Base-by-base conservation (phyloP, 2,888 invertebrate species). In the Torymus aiolomorphi region DNA sequence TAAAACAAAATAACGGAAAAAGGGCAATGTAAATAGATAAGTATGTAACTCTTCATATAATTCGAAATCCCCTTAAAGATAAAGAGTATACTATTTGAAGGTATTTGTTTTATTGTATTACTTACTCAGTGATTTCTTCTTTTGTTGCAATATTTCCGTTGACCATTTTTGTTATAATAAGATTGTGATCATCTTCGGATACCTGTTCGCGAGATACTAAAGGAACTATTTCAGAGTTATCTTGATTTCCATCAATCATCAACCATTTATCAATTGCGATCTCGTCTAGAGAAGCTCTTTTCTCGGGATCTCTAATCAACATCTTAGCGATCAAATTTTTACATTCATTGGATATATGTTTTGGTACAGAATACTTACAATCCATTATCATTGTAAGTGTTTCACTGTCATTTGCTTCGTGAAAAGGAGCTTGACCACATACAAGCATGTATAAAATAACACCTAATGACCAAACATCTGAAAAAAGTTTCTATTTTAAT, bases 301-400 rank as follows among this genome's bases (percentile, higher is more conserved):
- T 95, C 85, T 96, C 96, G 0, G 99, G 99, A 90, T 98, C 97
- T 82, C 98, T 93, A 42, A 98, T 96, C 85, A 99, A 92, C 98
- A 99, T 98, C 87, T 94, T 94, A 13, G 95, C 94, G 88, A 99
- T 98, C 84, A 99, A 92, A 87, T 96, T 94, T 92, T 95, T 94
- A 91, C 99, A 99, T 80, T 94, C 94, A 73, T 93, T 92, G 13
- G 98, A 96, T 83, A 99, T 95, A 91, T 97, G 96, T 49, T 93
- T 91, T 75, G 99, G 98, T 87, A 98, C 95, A 79, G 95, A 95
- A 90, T 98, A 99, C 92, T 98, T 98, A 92, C 99, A 99, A 91
- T 99, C 99, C 97, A 99, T 97, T 84, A 99, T 99, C 97, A 98
- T 98, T 51, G 98, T 99, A 76, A 99, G 92, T 0, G 99, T 99